Evolutionary conservation across 2,797 vertebrate genomes (phyloP).

Genomic region (Sebastes nivosus): DNA sequence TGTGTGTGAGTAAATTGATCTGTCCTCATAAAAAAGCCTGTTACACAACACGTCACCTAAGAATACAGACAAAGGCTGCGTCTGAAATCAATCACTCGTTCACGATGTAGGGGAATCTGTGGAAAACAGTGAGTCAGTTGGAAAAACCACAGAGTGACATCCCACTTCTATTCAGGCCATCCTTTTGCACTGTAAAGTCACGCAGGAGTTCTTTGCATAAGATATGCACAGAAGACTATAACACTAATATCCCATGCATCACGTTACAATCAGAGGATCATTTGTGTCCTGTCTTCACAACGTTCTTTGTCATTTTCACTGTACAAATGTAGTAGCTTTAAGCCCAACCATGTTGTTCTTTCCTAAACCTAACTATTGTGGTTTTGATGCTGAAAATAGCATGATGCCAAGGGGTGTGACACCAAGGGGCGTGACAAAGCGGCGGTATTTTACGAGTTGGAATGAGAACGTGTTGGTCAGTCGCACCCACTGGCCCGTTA

Average conservation of each 20-base stretch:
- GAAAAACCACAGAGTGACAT: neutral
- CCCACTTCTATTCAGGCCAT: neutral
- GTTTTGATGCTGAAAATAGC: too few species aligned
- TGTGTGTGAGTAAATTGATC: constrained; percentile 21
- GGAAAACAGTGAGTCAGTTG: constrained; percentile 12
- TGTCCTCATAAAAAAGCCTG: constrained; percentile 27
- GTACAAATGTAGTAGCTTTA: too few species aligned
- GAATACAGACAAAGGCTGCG: neutral
- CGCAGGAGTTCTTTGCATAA: neutral
- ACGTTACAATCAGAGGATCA: too few species aligned
- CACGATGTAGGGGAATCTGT: neutral
- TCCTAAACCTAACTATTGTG: too few species aligned
- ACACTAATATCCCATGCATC: neutral
- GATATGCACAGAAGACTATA: neutral
- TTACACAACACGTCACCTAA: constrained; percentile 37
- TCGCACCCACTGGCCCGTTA: too few species aligned
- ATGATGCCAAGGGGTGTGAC: too few species aligned
- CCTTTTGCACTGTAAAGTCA: neutral
- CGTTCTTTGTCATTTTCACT: neutral
- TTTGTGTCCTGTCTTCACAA: neutral
- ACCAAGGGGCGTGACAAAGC: too few species aligned
- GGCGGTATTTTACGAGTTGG: too few species aligned
- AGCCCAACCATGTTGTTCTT: too few species aligned
- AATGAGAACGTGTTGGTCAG: fast-evolving
- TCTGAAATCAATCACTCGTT: constrained; percentile 35